Conservation (phyloP, 1,140 invertebrate species). For the Prorops nasuta region DNA sequence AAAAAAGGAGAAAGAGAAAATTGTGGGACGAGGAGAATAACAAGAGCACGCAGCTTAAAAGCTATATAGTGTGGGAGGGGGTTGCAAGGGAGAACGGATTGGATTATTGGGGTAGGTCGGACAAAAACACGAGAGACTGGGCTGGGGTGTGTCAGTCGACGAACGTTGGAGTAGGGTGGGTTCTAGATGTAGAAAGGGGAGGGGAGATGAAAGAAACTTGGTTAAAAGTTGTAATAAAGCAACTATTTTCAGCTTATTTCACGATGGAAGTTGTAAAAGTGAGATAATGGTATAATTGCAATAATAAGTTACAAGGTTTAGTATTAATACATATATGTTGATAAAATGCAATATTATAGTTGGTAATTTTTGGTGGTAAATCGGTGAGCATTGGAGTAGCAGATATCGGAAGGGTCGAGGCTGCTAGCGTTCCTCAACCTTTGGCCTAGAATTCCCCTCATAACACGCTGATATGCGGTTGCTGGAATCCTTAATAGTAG, state of each 20-base stretch:
- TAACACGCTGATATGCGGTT: slow-evolving; percentile 40
- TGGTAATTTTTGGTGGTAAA: too few relatives aligned
- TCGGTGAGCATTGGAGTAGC: too few relatives aligned
- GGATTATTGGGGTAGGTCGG: slow-evolving; percentile 42
- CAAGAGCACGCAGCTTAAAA: background rate
- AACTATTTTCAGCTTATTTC: too few relatives aligned
- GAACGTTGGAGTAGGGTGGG: too few relatives aligned
- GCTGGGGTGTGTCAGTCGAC: background rate
- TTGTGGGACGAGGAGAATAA: slow-evolving; percentile 4
- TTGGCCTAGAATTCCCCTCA: slow-evolving; percentile 51
- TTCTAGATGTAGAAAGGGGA: slow-evolving; percentile 7
- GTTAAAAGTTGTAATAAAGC: too few relatives aligned
- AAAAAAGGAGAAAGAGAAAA: slow-evolving; percentile 4
- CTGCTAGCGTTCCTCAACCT: slow-evolving; percentile 53
- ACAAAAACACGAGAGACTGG: slow-evolving; percentile 30
- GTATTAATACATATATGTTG: too few relatives aligned
- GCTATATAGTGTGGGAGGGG: background rate
- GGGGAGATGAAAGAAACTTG: background rate
- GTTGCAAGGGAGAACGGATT: background rate
- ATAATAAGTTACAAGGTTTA: too few relatives aligned
- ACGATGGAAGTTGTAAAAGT: too few relatives aligned
- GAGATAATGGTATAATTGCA: too few relatives aligned
- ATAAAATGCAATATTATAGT: too few relatives aligned
- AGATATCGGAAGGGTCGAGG: too few relatives aligned
- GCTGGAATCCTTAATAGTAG: slow-evolving; percentile 34